These are phyloP conservation scores for Anguilla japonica DNA, from an alignment of 2,113 vertebrate genomes.

Conservation along the genomic window DNA sequence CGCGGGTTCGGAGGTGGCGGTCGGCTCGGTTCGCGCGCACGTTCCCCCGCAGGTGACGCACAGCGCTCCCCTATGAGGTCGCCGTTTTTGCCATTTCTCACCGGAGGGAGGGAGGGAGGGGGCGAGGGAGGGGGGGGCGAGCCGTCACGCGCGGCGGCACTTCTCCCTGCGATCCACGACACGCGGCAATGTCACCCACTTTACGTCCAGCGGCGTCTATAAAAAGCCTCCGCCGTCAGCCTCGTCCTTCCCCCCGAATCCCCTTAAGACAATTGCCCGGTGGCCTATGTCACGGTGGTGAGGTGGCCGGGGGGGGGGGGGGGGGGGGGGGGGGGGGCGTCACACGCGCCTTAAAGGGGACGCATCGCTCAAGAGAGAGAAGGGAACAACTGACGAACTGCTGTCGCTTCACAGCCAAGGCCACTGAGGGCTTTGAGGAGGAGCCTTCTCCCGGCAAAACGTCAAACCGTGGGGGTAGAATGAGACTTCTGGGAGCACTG, in stretches of 20 bases:
- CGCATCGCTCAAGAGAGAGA: not conserved
- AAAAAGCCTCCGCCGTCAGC: not conserved
- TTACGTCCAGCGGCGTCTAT: not conserved
- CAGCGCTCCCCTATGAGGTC: not conserved
- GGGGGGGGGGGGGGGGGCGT: too few relatives aligned
- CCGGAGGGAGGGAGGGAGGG: not conserved
- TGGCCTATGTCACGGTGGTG: not conserved
- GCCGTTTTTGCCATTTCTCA: not conserved
- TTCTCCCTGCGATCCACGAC: not conserved
- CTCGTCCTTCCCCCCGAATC: not conserved
- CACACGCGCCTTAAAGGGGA: not conserved
- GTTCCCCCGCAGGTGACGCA: not conserved
- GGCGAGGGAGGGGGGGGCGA: not conserved
- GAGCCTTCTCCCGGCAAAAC: not conserved
- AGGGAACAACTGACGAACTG: not conserved
- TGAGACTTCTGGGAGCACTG: slow-evolving; percentile 4
- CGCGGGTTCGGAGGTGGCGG: not conserved
- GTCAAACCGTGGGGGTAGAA: not conserved
- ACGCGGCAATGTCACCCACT: not conserved
- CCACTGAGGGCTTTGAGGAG: not conserved
- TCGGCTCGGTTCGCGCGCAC: not conserved
- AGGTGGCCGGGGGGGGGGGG: not conserved
- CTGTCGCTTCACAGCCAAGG: not conserved
- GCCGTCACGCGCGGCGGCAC: not conserved
- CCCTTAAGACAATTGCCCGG: not conserved